A percentile compares a stretch with the other conserved stretches of the same genome.
These are phyloP conservation scores for Lordiphosa stackelbergi DNA, from an alignment of 1,140 invertebrate genomes.

Conservation along the genomic window DNA sequence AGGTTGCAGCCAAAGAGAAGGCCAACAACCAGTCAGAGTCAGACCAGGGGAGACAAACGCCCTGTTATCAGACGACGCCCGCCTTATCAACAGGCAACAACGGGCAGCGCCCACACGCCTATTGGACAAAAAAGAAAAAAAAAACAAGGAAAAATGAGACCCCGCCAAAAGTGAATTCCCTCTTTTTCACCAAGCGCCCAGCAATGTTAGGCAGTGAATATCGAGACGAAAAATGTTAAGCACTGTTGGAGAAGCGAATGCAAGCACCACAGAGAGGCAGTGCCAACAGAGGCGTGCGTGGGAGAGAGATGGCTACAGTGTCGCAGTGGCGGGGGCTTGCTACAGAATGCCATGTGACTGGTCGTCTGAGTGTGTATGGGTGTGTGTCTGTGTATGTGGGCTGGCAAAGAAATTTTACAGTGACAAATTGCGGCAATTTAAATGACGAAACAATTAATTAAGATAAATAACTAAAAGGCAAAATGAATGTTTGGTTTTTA, in stretches of 20 bases:
- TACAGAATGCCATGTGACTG: constrained; percentile 57
- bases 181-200: constrained; percentile 76
- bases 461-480: constrained; percentile 12
- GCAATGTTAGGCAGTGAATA: constrained; percentile 34
- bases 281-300: constrained; percentile 25
- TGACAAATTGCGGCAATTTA: constrained; percentile 42
- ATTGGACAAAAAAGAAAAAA: constrained; percentile 76
- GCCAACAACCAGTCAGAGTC: constrained; percentile 43
- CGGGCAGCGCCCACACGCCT: constrained; percentile 71
- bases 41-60: constrained; percentile 22
- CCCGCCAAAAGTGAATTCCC: constrained; percentile 78
- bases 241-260: constrained; percentile 41
- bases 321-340: constrained; percentile 60
- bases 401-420: constrained; percentile 37
- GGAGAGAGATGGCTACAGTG: constrained; percentile 42
- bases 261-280: constrained; percentile 6
- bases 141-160: constrained; percentile 76
- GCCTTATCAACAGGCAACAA: constrained; percentile 60
- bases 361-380: constrained; percentile 47
- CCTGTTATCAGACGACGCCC: constrained; percentile 48
- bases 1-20: constrained; percentile 15
- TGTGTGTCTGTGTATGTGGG: constrained; percentile 24
- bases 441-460: constrained; percentile 16
- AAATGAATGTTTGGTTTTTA: too few relatives aligned
- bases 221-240: constrained; percentile 31